Evolutionary conservation across 2,797 vertebrate species (phyloP).

Genomic region (Macrochelys suwanniensis): DNA sequence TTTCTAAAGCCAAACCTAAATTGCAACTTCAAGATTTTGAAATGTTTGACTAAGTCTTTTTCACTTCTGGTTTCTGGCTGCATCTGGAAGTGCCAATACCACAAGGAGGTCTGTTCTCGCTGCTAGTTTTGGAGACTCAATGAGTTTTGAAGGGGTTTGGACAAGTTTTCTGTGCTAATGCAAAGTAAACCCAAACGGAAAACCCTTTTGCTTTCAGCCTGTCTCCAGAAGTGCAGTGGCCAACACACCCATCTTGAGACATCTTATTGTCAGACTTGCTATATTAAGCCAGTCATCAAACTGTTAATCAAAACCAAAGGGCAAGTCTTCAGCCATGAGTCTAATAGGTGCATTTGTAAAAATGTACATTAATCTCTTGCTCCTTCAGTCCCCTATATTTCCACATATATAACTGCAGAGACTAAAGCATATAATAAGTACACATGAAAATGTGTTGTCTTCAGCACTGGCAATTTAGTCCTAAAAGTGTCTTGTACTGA

Average conservation of each 20-base stretch:
- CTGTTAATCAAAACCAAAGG: constrained; percentile 11
- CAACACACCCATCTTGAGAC: constrained; percentile 20
- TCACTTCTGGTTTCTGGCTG: neutral
- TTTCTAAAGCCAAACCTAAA: neutral
- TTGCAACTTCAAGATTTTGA: neutral
- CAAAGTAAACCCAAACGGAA: constrained; percentile 21
- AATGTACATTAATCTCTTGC: neutral
- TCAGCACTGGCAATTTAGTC: neutral
- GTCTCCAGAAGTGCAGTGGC: neutral
- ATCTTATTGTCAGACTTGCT: neutral
- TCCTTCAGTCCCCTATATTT: neutral
- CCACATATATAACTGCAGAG: neutral
- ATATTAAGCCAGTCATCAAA: neutral
- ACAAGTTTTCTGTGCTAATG: neutral
- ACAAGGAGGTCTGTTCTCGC: neutral
- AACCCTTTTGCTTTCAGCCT: neutral
- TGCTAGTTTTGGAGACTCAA: neutral
- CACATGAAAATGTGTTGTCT: neutral
- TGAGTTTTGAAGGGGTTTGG: constrained; percentile 27
- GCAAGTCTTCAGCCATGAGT: neutral
- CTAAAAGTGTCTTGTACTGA: neutral
- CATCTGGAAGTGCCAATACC: neutral
- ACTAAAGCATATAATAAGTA: neutral
- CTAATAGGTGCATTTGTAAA: neutral
- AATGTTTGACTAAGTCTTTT: neutral